Percentiles rank a stretch among this genome's conserved stretches.
phyloP scores from a whole-genome alignment of 2,113 vertebrate species.

The Hemiprocne comata region DNA sequence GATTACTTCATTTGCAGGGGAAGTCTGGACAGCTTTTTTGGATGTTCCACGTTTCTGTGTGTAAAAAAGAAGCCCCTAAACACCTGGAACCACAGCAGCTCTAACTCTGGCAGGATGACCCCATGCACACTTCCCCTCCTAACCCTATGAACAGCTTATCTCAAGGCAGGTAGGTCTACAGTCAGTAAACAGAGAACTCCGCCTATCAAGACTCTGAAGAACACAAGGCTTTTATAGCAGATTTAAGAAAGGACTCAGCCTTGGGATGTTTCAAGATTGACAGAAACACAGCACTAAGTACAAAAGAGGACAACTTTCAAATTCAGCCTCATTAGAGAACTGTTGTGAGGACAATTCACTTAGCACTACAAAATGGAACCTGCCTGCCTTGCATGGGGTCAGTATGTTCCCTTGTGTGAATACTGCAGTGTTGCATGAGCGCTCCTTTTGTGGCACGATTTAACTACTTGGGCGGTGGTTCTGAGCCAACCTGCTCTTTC shows the following conservation, averaged over 20 bases:
- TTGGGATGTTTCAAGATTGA: neutral
- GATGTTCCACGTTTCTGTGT: neutral
- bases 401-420: neutral
- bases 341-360: neutral
- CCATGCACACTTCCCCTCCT: neutral
- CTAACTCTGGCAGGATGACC: neutral
- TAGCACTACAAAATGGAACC: neutral
- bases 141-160: neutral
- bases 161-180: neutral
- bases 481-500: neutral
- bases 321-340: neutral
- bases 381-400: neutral
- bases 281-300: neutral
- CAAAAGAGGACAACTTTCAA: neutral
- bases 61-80: neutral
- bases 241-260: neutral
- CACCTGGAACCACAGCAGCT: neutral
- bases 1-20: neutral
- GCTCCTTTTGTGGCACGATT: neutral
- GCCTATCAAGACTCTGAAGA: neutral
- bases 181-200: neutral
- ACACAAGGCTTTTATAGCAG: neutral
- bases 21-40: neutral
- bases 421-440: neutral
- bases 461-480: neutral